These are phyloP conservation scores for Macrobrachium nipponense DNA, from an alignment of 1,140 invertebrate genomes.

Conservation along the genomic window DNA sequence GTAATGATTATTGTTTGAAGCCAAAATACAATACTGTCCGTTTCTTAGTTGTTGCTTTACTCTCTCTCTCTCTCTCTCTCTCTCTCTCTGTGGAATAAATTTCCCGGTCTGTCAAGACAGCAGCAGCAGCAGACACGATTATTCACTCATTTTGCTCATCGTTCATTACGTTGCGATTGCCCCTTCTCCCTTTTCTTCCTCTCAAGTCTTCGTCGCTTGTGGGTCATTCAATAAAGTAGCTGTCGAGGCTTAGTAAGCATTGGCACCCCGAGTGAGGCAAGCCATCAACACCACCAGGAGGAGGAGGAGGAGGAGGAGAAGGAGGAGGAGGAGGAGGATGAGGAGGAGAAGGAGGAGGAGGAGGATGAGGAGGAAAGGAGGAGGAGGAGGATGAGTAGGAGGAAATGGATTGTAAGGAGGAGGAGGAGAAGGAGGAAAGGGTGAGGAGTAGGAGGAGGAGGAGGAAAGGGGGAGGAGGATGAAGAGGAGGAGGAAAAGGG, in stretches of 20 bases:
- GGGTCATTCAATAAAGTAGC: slow-evolving; percentile 15
- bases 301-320: slow-evolving; percentile 4
- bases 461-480: background rate
- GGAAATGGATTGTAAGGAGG: too few species aligned
- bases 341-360: background rate
- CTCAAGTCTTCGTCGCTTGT: too few species aligned
- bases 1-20: background rate
- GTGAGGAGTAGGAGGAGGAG: background rate
- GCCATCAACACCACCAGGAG: background rate
- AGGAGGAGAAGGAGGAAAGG: background rate
- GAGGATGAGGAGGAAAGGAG: background rate
- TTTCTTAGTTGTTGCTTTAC: too few species aligned
- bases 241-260: slow-evolving; percentile 21
- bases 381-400: background rate
- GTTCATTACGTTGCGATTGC: background rate
- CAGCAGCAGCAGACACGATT: background rate
- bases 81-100: slow-evolving; percentile 7
- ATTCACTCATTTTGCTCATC: background rate
- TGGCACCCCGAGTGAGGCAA: background rate
- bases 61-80: background rate
- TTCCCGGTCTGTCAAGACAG: too few species aligned
- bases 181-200: too few species aligned
- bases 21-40: background rate
- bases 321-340: background rate
- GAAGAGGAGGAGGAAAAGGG: background rate